These are phyloP conservation scores for Coccyzus lansbergi DNA, from an alignment of 2,797 vertebrate species.

Conservation along the genomic window DNA sequence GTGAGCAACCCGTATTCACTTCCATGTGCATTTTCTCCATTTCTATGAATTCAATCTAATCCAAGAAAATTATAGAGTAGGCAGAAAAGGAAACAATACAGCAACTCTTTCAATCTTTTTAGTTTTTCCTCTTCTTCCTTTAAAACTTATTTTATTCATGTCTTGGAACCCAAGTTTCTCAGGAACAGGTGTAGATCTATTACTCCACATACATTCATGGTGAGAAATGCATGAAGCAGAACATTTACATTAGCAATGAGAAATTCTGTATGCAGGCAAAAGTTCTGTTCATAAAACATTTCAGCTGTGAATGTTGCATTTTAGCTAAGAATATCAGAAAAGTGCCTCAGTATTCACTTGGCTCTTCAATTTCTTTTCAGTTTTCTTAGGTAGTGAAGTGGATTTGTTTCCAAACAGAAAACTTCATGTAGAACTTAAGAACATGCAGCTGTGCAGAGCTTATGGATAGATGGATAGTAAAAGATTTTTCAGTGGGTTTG, in stretches of 20 bases:
- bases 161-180: neutral
- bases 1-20: neutral
- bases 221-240: conserved; percentile 5
- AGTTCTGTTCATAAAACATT: neutral
- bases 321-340: neutral
- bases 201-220: neutral
- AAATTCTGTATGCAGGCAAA: neutral
- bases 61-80: neutral
- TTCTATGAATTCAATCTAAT: neutral
- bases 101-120: neutral
- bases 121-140: neutral
- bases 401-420: neutral
- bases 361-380: neutral
- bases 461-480: neutral
- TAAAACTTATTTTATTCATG: neutral
- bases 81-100: neutral
- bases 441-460: neutral
- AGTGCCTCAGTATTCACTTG: neutral
- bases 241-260: neutral
- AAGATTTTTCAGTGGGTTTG: neutral
- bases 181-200: neutral
- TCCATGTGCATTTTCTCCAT: neutral
- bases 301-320: neutral
- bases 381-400: neutral
- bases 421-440: neutral